phyloP scores from a whole-genome alignment of 2,797 vertebrate species.

The Strix occidentalis region DNA sequence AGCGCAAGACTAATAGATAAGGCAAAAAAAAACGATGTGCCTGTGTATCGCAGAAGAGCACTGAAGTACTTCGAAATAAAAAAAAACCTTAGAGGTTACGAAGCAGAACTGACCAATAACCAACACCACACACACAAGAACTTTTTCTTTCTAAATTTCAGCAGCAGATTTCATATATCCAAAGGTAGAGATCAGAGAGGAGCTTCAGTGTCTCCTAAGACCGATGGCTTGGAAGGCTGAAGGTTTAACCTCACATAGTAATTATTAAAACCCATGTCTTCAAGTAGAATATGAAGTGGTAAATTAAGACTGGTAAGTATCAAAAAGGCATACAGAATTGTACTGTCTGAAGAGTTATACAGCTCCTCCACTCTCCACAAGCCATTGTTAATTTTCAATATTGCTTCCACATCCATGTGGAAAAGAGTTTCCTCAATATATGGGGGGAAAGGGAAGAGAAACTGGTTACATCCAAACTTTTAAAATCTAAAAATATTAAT shows the following conservation, averaged over 20 bases:
- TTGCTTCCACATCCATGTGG: neutral
- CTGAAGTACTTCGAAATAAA: neutral
- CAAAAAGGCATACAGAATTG: neutral
- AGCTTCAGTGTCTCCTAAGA: neutral
- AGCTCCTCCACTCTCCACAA: neutral
- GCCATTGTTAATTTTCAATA: neutral
- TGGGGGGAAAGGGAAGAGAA: neutral
- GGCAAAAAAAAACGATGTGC: neutral
- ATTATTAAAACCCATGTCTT: neutral
- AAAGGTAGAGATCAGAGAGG: neutral
- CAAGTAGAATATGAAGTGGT: neutral
- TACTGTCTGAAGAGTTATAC: neutral
- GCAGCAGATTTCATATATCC: neutral
- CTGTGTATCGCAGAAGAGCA: neutral
- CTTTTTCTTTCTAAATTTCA: neutral
- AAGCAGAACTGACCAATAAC: neutral
- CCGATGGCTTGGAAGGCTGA: neutral
- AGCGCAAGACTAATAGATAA: neutral
- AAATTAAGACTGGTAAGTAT: neutral
- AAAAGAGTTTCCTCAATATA: neutral
- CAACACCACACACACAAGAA: neutral
- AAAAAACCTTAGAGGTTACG: neutral
- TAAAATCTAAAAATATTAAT: neutral
- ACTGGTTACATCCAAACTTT: neutral
- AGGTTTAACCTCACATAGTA: neutral